A percentile compares a stretch with the other conserved stretches of the same genome.
Conservation (phyloP, 2,888 invertebrate species). For the Amaurobius ferox region DNA sequence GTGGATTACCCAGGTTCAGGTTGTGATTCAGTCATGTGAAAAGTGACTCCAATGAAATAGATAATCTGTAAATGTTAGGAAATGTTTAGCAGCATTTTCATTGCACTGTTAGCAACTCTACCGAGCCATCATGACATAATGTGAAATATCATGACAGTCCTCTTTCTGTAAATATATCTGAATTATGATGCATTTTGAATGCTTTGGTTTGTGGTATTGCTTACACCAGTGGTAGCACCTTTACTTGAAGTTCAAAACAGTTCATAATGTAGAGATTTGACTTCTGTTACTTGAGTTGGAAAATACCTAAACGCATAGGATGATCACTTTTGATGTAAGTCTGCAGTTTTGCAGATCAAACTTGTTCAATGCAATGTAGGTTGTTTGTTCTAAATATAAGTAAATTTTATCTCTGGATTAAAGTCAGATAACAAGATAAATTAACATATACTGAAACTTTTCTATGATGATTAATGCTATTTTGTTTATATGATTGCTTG, state of each 20-base stretch:
- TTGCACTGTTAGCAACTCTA: not conserved
- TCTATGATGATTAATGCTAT: too few relatives aligned
- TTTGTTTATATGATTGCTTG: too few relatives aligned
- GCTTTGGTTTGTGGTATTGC: not conserved
- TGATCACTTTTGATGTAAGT: too few relatives aligned
- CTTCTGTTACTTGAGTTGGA: too few relatives aligned
- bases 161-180: not conserved
- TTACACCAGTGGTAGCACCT: not conserved
- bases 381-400: too few relatives aligned
- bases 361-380: too few relatives aligned
- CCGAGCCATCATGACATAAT: conserved; percentile 41
- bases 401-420: too few relatives aligned
- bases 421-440: too few relatives aligned
- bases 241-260: not conserved
- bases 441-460: too few relatives aligned
- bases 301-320: too few relatives aligned
- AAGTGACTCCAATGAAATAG: not conserved
- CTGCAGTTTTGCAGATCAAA: too few relatives aligned
- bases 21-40: not conserved
- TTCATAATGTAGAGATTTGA: not conserved
- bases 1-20: not conserved
- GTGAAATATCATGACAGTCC: conserved; percentile 30
- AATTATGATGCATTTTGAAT: not conserved
- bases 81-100: not conserved
- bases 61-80: not conserved